A percentile compares a stretch with the other conserved stretches of the same genome.
These are phyloP conservation scores for Ctenodactylus gundi DNA, from an alignment of 2,113 vertebrate species.

Conservation along the genomic window DNA sequence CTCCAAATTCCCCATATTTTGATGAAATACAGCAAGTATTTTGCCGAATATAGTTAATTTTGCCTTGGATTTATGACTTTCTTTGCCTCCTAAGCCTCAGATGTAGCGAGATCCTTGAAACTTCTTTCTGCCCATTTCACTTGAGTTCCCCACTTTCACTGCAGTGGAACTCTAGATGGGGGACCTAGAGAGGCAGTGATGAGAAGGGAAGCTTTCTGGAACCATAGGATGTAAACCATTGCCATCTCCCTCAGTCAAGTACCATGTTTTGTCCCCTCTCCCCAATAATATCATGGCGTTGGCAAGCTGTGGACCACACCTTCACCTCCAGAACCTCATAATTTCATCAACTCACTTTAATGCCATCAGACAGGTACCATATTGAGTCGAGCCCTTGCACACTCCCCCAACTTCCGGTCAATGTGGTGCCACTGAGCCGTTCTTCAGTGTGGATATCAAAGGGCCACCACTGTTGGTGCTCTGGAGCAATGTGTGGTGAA, in stretches of 20 bases:
- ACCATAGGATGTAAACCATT: not conserved
- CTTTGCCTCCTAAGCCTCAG: not conserved
- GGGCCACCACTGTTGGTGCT: no score
- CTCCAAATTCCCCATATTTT: not conserved
- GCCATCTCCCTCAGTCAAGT: not conserved
- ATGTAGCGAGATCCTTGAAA: not conserved
- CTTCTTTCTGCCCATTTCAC: not conserved
- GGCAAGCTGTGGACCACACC: not conserved
- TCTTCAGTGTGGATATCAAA: not conserved
- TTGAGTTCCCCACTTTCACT: not conserved
- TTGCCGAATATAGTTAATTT: not conserved
- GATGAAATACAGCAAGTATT: not conserved
- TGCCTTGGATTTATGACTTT: not conserved
- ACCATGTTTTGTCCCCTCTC: not conserved
- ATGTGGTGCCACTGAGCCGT: fast-evolving
- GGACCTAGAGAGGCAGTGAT: not conserved
- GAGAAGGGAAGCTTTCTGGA: not conserved
- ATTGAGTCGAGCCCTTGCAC: not conserved
- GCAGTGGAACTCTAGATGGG: not conserved
- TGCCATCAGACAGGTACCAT: not conserved
- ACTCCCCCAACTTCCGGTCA: not conserved
- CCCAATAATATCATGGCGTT: not conserved
- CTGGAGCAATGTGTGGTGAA: not conserved
- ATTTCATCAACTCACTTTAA: not conserved
- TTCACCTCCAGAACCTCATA: not conserved